Percentiles rank a stretch among this genome's conserved stretches.
phyloP scores from a whole-genome alignment of 37 sponge, comb jelly and placozoan species.

The Beroe forskalii region DNA sequence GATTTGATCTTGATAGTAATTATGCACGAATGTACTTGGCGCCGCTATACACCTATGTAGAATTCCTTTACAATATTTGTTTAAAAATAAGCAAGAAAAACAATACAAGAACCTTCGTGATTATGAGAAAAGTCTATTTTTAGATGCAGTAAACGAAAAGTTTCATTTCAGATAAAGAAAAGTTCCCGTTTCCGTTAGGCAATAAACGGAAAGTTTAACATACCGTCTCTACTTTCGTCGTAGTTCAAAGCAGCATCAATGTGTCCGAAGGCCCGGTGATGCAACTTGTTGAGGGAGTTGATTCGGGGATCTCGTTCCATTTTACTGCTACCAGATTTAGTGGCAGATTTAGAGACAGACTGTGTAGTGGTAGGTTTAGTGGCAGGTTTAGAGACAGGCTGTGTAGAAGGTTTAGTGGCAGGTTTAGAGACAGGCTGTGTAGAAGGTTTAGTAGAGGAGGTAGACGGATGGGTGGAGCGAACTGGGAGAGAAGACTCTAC shows the following conservation, averaged over 20 bases:
- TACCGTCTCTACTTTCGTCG: constrained; percentile 34
- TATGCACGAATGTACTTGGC: too few species aligned
- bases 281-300: neutral
- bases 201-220: neutral
- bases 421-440: neutral
- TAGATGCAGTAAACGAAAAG: too few species aligned
- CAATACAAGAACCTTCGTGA: too few species aligned
- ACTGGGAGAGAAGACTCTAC: neutral
- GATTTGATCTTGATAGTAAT: too few species aligned
- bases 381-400: neutral
- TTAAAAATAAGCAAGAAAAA: too few species aligned
- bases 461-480: neutral
- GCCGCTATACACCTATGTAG: too few species aligned
- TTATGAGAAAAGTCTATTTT: too few species aligned
- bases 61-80: too few species aligned
- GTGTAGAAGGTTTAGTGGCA: neutral
- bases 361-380: neutral
- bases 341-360: neutral
- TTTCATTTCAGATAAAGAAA: too few species aligned
- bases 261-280: constrained; percentile 29
- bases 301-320: constrained; percentile 36
- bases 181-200: too few species aligned
- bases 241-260: constrained; percentile 56
- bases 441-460: neutral
- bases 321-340: neutral